Evolutionary conservation across 2,113 vertebrate species (phyloP), one percentile per base, ranked within the genome.

Genomic region (Halichoeres trimaculatus): DNA sequence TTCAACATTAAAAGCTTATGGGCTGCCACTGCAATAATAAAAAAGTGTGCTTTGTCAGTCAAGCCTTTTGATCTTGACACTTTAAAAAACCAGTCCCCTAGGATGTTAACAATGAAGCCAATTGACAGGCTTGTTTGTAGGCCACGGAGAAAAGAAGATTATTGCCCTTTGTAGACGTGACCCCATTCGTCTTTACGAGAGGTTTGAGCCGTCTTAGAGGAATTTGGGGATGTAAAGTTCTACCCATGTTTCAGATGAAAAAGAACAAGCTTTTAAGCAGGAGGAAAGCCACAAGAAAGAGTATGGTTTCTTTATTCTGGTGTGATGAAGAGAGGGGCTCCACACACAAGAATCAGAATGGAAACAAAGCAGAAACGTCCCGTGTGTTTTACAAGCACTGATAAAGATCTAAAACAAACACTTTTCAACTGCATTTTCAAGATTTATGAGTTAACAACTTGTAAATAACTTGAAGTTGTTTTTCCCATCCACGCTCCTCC

Each of bases 41-140:
- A 89, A 48, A 89, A 80, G 75, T 35, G 61, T 84, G 87, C 86
- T 90, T 91, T 91, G 88, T 90, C 87, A 90, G 83, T 87, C 81
- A 81, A 74, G 62, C 76, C 88, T 83, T 93, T 94, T 94, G 91
- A 94, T 93, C 87, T 89, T 80, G 83, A 92, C 92, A 89, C 88
- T 89, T 92, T 80, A 74, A 83, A 89, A 93, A 93, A 90, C 38
- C 86, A 81, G 86, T 80, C 88, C 78, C 70, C 71, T 75, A 63
- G 80, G 88, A 92, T 88, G 81, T 80, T 86, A 81, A 92, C 90
- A 90, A 81, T 86, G 71, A 79, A 78, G 87, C 84, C 66, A 85
- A 81, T 86, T 81, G 87, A 90, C 83, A 78, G 85, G 78, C 60
- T 75, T 81, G 88, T 90, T 90, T 85, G 80, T 84, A 70, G 78